phyloP scores from a whole-genome alignment of 2,113 vertebrate genomes.

The Tyrannus savana region DNA sequence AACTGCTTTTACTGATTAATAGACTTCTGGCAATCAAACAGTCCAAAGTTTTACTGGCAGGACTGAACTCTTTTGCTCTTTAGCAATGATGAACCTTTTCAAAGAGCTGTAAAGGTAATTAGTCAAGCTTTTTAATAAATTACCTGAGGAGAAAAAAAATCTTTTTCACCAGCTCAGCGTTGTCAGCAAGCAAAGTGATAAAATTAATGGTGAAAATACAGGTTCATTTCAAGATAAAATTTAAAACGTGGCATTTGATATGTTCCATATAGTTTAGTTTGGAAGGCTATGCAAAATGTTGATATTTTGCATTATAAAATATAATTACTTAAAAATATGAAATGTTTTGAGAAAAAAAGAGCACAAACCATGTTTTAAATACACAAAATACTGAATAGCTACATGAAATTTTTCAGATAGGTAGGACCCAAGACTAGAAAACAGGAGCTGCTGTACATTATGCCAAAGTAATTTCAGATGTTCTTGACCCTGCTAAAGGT shows the following conservation, averaged over 20 bases:
- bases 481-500: not conserved
- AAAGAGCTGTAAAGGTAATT: not conserved
- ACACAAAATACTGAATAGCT: not conserved
- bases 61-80: slow-evolving; percentile 16
- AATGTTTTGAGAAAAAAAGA: not conserved
- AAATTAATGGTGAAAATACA: not conserved
- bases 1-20: slow-evolving; percentile 37
- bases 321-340: not conserved
- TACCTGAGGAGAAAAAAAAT: not conserved
- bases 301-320: not conserved
- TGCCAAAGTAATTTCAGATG: not conserved
- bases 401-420: not conserved
- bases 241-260: not conserved
- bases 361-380: not conserved
- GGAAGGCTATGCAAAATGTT: not conserved
- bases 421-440: not conserved
- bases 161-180: not conserved
- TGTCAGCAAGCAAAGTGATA: not conserved
- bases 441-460: not conserved
- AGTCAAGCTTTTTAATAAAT: slow-evolving; percentile 9
- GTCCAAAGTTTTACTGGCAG: slow-evolving; percentile 26
- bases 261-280: not conserved
- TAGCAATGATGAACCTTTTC: not conserved
- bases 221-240: not conserved
- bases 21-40: not conserved